Evolutionary conservation across 2,888 invertebrate genomes (phyloP).

Genomic region (Notodonta ziczac): DNA sequence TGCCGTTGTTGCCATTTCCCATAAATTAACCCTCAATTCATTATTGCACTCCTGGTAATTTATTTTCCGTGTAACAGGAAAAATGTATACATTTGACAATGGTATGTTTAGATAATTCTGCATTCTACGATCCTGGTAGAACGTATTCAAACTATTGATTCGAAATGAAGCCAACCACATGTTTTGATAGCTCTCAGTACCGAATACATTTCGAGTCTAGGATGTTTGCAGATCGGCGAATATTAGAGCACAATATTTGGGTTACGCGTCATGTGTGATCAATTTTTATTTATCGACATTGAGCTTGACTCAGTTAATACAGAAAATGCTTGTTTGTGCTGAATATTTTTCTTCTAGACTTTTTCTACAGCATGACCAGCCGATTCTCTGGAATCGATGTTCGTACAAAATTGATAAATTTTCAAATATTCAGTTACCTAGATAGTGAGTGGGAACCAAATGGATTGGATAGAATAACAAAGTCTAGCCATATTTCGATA

Average conservation of each 20-base stretch:
- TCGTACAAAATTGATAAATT: too few species aligned
- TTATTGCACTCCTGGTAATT: not conserved
- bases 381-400: too few species aligned
- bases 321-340: too few species aligned
- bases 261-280: too few species aligned
- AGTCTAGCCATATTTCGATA: too few species aligned
- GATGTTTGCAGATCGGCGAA: not conserved
- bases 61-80: not conserved
- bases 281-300: too few species aligned
- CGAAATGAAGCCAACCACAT: conserved; percentile 1
- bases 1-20: not conserved
- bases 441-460: too few species aligned
- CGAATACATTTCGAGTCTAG: not conserved
- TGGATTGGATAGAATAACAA: too few species aligned
- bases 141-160: not conserved
- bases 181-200: not conserved
- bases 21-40: not conserved
- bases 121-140: not conserved
- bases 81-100: not conserved
- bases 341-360: too few species aligned
- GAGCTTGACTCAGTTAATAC: too few species aligned
- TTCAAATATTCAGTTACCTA: too few species aligned
- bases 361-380: too few species aligned
- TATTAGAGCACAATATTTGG: not conserved
- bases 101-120: not conserved